phyloP scores from a whole-genome alignment of 1,140 invertebrate species.

The Myzus persicae region DNA sequence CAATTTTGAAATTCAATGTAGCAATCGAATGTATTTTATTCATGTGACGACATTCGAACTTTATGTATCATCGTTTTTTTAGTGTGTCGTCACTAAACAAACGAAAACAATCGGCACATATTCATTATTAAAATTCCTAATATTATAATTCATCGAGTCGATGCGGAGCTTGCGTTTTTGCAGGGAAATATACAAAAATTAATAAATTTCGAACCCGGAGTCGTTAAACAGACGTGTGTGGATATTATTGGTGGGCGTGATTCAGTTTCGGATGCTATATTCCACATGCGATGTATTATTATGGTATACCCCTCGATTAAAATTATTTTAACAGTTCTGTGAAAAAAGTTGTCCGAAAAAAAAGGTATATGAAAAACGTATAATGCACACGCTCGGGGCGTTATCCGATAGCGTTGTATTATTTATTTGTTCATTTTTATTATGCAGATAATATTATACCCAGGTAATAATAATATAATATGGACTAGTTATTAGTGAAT shows the following conservation, averaged over 20 bases:
- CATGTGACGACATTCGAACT: not conserved
- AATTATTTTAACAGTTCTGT: conserved; percentile 8
- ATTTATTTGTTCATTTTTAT: not conserved
- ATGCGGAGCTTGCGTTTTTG: not conserved
- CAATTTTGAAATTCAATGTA: too few relatives aligned
- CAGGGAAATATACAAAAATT: not conserved
- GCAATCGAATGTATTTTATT: too few relatives aligned
- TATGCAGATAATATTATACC: not conserved
- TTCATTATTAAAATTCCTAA: not conserved
- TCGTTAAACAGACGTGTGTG: not conserved
- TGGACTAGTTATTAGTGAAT: not conserved
- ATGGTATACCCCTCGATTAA: not conserved
- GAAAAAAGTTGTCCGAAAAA: not conserved
- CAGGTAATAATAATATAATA: not conserved
- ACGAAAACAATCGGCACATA: not conserved
- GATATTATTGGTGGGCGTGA: conserved; percentile 30
- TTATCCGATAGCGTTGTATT: not conserved
- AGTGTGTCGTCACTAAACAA: not conserved
- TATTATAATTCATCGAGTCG: not conserved
- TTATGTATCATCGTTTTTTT: not conserved
- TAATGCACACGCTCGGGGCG: not conserved
- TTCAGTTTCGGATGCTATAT: not conserved
- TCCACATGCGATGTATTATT: not conserved
- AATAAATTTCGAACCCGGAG: not conserved
- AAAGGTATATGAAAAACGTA: not conserved